Evolutionary conservation across 1,140 invertebrate species (phyloP).

Genomic region (Bicyclus anynana): DNA sequence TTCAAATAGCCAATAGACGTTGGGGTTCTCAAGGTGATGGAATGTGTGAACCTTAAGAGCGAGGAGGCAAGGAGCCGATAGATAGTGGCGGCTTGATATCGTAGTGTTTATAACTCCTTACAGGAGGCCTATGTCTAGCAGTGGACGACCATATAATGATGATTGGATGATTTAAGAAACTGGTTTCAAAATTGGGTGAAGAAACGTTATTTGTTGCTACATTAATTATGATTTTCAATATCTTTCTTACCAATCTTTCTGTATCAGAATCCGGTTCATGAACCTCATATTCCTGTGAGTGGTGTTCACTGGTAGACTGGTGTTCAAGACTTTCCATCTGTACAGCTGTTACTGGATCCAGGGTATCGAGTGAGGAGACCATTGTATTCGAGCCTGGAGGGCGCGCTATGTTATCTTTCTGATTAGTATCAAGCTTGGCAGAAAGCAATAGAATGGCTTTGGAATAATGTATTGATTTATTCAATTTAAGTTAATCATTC

Average conservation of each 20-base stretch:
- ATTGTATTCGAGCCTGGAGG: constrained; percentile 83
- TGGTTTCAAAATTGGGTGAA: no score
- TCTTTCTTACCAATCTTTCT: constrained; percentile 58
- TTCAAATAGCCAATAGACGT: no score
- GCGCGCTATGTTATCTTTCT: constrained; percentile 70
- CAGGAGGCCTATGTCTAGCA: no score
- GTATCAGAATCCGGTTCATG: constrained; percentile 71
- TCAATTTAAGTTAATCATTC: not conserved
- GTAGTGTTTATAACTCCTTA: no score
- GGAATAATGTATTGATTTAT: constrained; percentile 14
- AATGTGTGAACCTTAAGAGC: no score
- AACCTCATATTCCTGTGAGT: constrained; percentile 66
- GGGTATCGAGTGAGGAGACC: constrained; percentile 83
- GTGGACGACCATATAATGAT: no score
- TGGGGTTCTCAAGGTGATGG: no score
- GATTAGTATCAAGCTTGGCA: constrained; percentile 72
- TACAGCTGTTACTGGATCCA: constrained; percentile 77
- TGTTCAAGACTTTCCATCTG: constrained; percentile 71
- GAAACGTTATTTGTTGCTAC: no score
- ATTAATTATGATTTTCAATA: no score
- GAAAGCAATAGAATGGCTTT: constrained; percentile 31
- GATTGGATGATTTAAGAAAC: no score
- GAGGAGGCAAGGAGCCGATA: no score
- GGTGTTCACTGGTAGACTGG: constrained; percentile 69
- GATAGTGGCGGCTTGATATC: no score